Evolutionary conservation across 1,140 invertebrate genomes (phyloP).

Genomic region (Temnothorax curvispinosus): DNA sequence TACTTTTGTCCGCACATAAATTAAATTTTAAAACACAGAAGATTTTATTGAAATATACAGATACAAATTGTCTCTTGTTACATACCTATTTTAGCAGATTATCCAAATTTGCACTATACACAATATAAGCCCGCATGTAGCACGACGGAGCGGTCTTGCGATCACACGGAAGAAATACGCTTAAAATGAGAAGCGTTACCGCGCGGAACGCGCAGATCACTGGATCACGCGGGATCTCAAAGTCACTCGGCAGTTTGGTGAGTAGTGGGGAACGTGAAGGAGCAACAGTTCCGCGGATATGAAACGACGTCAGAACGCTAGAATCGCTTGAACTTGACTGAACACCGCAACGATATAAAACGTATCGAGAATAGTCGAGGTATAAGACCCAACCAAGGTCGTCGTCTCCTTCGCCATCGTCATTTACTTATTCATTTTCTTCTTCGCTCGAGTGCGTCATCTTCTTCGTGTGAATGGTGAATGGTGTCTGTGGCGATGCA

Average conservation of each 20-base stretch:
- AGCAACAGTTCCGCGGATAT: not conserved
- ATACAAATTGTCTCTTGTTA: not conserved
- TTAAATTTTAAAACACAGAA: not conserved
- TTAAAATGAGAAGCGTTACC: conserved; percentile 20
- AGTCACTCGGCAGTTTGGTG: conserved; percentile 9
- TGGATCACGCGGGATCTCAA: not conserved
- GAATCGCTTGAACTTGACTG: conserved; percentile 64
- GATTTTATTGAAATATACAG: not conserved
- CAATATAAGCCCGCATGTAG: not conserved
- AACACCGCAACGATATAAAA: conserved; percentile 14
- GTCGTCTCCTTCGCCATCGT: not conserved
- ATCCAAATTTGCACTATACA: not conserved
- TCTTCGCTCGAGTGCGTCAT: not conserved
- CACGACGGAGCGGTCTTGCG: not conserved
- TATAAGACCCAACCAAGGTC: conserved; percentile 42
- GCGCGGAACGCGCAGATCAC: conserved; percentile 28
- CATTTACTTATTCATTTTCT: not conserved
- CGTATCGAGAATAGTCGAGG: not conserved
- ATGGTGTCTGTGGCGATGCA: not conserved
- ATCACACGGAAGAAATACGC: not conserved
- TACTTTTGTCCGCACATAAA: not conserved
- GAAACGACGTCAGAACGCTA: conserved; percentile 15
- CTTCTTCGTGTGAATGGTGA: not conserved
- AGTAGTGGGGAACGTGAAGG: not conserved
- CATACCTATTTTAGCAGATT: conserved; percentile 4